phyloP scores from a whole-genome alignment of 2,797 vertebrate genomes.

The Tapirus indicus region DNA sequence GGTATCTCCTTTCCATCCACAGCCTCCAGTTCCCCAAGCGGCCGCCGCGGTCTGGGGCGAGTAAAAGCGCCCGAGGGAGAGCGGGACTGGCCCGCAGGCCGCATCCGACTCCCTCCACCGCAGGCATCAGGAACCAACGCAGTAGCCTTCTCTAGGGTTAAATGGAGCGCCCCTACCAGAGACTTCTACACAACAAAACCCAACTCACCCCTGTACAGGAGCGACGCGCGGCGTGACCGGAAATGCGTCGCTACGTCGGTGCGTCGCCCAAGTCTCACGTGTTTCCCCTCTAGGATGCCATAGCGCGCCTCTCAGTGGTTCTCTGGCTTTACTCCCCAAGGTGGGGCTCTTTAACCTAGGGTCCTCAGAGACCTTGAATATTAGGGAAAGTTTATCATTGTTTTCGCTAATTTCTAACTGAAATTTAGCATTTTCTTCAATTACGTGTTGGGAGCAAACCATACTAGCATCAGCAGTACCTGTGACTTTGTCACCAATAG shows the following conservation, averaged over 20 bases:
- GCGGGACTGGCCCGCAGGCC: fast-evolving
- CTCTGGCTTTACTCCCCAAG: fast-evolving
- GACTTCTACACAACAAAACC: fast-evolving
- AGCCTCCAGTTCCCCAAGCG: background rate
- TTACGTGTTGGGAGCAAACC: background rate
- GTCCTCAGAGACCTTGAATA: background rate
- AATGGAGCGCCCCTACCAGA: fast-evolving
- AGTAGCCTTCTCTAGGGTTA: fast-evolving
- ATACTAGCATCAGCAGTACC: background rate
- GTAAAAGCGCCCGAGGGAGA: background rate
- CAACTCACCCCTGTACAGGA: background rate
- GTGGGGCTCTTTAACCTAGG: fast-evolving
- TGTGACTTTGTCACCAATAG: background rate
- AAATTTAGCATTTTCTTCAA: background rate
- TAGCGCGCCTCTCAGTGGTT: background rate
- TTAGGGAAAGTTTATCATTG: background rate
- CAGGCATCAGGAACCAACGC: background rate
- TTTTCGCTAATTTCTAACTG: background rate
- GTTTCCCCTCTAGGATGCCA: slow-evolving; percentile 33
- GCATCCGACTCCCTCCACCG: background rate
- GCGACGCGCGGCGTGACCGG: background rate
- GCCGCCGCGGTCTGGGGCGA: background rate
- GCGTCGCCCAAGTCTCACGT: fast-evolving
- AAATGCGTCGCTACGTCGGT: background rate
- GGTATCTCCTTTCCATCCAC: background rate